Evolutionary conservation across 1,140 invertebrate species (phyloP), one percentile per base, ranked within the genome.

Genomic region (Oncopodura yosiiana): DNA sequence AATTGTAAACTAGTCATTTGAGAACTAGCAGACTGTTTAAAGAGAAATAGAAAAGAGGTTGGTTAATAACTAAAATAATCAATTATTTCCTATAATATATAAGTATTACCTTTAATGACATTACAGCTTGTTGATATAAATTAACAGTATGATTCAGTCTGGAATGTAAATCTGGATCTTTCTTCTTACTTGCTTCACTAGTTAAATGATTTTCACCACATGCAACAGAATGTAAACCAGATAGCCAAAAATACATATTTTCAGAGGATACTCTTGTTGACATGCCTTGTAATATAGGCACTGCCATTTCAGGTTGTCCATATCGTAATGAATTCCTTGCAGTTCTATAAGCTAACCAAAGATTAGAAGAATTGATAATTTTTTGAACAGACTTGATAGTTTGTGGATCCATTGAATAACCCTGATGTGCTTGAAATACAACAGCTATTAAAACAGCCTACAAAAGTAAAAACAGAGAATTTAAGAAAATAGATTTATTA

Each of bases 231-330:
- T 69, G 64, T 16, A 95, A 71, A 4, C 85, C 85, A 0, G 81
- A 78, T 34, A 96, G 69, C 86, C 91, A 95, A 66, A 92, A 92
- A 66, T 93, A 83, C 37, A 88, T 79, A 66, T 91, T 83, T 66
- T 96, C 93, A 14, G 86, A 87, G 14, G 86, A 84, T 1, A 92
- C 87, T 63, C 84, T 75, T 61, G 81, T 79, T 0, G 81, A 77
- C 14, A 88, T 68, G 37, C 74, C 75, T 21, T 75, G 74, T 58
- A 88, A 80, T 50, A 89, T 78, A 36, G 72, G 70, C 2, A 77
- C 74, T 0, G 84, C 84, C 38, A 89, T 75, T 53, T 73, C 75
- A 65, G 87, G 85, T 66, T 91, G 87, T 1, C 86, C 86, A 66
- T 88, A 90, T 58, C 84, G 75, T 9, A 88, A 77, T 1, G 88